Percentiles rank a stretch among this genome's conserved stretches.
phyloP scores from a whole-genome alignment of 2,888 invertebrate genomes.

The Pristionchus entomophagus region DNA sequence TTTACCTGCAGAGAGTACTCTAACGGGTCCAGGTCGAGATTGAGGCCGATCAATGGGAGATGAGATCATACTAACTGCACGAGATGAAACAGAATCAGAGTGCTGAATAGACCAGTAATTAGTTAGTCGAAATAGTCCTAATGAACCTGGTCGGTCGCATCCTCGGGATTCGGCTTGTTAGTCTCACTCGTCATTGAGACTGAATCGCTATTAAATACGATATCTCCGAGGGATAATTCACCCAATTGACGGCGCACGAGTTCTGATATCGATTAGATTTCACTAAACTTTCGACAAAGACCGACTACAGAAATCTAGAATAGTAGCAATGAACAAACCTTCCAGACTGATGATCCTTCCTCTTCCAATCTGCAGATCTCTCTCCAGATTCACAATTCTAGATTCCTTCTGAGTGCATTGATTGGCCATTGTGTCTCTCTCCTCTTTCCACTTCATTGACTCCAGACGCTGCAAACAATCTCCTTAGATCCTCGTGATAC shows the following conservation, averaged over 20 bases:
- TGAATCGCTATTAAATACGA: constrained; percentile 10
- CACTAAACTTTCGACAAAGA: too few relatives aligned
- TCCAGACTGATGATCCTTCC: background rate
- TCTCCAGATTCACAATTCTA: background rate
- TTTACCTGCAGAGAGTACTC: constrained; percentile 18
- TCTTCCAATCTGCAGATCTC: background rate
- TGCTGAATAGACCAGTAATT: background rate
- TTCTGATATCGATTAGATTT: too few relatives aligned
- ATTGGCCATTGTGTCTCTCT: background rate
- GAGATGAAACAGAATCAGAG: background rate
- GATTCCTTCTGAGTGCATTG: background rate
- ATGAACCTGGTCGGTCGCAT: background rate
- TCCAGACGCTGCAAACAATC: background rate
- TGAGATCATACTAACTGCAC: background rate
- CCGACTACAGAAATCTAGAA: too few relatives aligned
- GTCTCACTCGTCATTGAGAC: background rate
- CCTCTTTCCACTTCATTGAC: background rate
- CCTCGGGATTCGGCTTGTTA: background rate
- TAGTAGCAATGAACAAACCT: too few relatives aligned
- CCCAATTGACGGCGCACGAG: constrained; percentile 8
- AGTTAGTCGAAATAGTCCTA: too few relatives aligned
- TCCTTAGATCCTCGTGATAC: background rate
- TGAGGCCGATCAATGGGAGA: background rate
- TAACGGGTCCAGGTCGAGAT: background rate
- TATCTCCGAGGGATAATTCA: background rate